A percentile compares a stretch with the other conserved stretches of the same genome.
phyloP scores from a whole-genome alignment of 2,113 vertebrate species.

The Anser brachyrhynchus region DNA sequence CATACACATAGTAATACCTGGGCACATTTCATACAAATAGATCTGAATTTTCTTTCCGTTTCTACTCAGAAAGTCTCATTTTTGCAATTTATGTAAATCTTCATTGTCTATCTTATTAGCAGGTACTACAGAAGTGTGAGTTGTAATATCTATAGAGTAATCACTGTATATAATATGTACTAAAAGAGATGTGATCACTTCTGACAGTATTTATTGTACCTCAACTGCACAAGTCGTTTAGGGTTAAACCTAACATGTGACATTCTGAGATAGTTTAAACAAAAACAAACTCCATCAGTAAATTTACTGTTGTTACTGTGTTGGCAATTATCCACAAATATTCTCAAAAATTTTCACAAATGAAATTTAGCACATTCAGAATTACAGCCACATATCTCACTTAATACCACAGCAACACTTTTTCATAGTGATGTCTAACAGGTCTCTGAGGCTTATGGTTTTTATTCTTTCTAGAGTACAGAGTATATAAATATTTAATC shows the following conservation, averaged over 20 bases:
- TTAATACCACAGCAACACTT: not conserved
- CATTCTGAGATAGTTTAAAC: not conserved
- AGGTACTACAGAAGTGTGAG: not conserved
- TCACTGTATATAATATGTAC: not conserved
- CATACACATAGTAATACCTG: not conserved
- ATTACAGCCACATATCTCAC: not conserved
- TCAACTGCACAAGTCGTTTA: not conserved
- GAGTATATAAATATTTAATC: not conserved
- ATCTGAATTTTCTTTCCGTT: not conserved
- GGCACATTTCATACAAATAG: not conserved
- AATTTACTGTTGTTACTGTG: not conserved
- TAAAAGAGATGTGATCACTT: not conserved
- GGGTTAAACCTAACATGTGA: not conserved
- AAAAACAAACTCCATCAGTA: not conserved
- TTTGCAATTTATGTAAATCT: not conserved
- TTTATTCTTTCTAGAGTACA: not conserved
- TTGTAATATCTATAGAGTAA: not conserved
- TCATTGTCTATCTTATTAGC: not conserved
- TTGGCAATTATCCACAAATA: not conserved
- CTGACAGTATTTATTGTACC: not conserved
- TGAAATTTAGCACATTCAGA: not conserved
- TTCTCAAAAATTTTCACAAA: not conserved
- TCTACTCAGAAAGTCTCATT: not conserved
- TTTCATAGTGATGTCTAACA: not conserved
- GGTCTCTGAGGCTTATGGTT: not conserved